Base-by-base conservation (phyloP, 2,113 vertebrate species). In the Leptobrachium ailaonicum region DNA sequence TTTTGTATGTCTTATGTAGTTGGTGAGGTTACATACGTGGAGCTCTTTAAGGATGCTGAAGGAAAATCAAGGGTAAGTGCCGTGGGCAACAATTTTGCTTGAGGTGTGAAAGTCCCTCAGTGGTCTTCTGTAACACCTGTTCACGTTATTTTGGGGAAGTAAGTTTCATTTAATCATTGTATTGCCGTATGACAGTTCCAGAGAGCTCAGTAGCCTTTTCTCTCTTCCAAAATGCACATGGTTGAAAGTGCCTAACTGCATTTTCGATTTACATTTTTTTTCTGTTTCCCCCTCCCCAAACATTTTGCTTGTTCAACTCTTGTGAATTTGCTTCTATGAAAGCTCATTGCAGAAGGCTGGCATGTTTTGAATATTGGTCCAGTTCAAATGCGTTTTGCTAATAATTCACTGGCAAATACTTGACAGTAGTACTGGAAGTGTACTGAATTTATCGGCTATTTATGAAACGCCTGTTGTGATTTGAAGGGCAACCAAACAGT, bases 21-120 rank as follows among this genome's bases (percentile, higher is more conserved):
- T 95, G 97, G 98, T 98, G 98, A 99, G 97, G 98, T 99, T 97
- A 98, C 97, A 99, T 99, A 99, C 97, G 98, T 99, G 98, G 97
- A 99, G 96, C 97, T 99, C 96, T 99, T 98, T 99, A 98, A 99
- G 98, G 98, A 99, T 98, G 96, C 96, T 93, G 98, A 99, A 99
- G 97, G 98, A 98, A 99, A 99, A 97, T 99, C 98, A 95, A 98
- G 96, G 97, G 98, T 99, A 99, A 99, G 97, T 99, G 95, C 95
- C 94, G 93, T 97, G 93, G 96, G 95, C 93, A 91, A 95, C 88
- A 91, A 93, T 95, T 32, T 95, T 97, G 96, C 94, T 95, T 89
- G 93, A 97, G 97, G 96, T 93, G 94, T 98, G 94, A 96, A 96
- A 95, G 91, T 92, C 94, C 95, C 95, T 96, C 96, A 94, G 96